Conservation (phyloP, 2,888 invertebrate species). For the Pogonocherus hispidulus region DNA sequence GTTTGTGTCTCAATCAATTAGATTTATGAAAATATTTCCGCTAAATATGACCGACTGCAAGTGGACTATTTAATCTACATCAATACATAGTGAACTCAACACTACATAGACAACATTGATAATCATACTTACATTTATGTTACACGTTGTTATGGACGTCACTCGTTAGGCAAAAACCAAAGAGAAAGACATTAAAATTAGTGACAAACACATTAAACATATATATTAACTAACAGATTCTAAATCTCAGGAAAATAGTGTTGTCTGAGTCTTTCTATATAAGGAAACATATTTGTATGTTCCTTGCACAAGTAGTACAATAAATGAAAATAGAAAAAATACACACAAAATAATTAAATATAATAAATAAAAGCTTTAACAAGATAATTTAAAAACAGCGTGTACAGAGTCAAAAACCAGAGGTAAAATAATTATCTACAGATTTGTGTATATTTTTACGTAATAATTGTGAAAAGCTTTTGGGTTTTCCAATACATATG, state of each 20-base stretch:
- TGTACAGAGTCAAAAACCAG: no score
- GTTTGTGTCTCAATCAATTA: no score
- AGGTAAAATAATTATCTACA: not conserved
- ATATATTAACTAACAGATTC: conserved; percentile 22
- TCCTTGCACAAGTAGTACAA: not conserved
- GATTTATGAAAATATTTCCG: conserved; percentile 4
- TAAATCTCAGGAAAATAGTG: not conserved
- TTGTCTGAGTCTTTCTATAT: conserved; percentile 13
- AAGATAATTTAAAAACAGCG: no score
- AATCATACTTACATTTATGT: conserved; percentile 69
- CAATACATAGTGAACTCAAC: conserved; percentile 45
- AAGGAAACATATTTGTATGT: not conserved
- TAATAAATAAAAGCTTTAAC: no score
- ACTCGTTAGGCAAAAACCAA: conserved; percentile 71
- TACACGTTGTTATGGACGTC: conserved; percentile 68
- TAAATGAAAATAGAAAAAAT: conserved; percentile 4
- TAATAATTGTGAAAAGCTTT: conserved; percentile 13
- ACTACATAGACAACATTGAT: conserved; percentile 55
- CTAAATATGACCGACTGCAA: conserved; percentile 14
- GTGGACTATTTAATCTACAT: conserved; percentile 23
- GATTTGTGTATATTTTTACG: conserved; percentile 13
- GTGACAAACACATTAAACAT: conserved; percentile 51
- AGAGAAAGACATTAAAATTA: conserved; percentile 69
- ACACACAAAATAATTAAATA: conserved; percentile 20
- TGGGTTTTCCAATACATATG: conserved; percentile 22